Evolutionary conservation across 2,888 invertebrate species (phyloP).

Genomic region (Lacanobia wlatinum): DNA sequence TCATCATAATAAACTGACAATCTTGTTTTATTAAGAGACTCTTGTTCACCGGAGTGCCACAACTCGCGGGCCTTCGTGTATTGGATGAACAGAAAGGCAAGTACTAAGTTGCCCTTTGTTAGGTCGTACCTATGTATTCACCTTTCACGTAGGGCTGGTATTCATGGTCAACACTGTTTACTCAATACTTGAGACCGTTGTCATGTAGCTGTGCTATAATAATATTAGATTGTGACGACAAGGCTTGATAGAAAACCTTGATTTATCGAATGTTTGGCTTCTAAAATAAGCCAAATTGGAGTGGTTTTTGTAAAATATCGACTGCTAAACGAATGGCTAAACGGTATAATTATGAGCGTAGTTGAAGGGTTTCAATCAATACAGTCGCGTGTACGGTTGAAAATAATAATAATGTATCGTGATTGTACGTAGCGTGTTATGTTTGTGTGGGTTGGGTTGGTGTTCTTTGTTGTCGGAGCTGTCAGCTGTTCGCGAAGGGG

Average conservation of each 20-base stretch:
- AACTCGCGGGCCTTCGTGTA: constrained; percentile 83
- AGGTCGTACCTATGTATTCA: constrained; percentile 72
- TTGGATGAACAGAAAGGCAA: constrained; percentile 90
- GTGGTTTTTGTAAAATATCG: constrained; percentile 31
- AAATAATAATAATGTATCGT: constrained; percentile 64
- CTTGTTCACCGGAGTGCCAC: constrained; percentile 81
- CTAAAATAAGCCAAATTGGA: constrained; percentile 27
- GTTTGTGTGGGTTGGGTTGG: constrained; percentile 71
- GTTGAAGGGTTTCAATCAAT: constrained; percentile 53
- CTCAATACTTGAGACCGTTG: constrained; percentile 66
- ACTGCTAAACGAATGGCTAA: no score
- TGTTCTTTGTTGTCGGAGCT: constrained; percentile 86
- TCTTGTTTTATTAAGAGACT: constrained; percentile 73
- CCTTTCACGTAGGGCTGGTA: constrained; percentile 70
- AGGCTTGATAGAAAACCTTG: constrained; percentile 11
- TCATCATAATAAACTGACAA: constrained; percentile 73
- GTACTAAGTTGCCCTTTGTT: constrained; percentile 81
- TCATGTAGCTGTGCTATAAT: constrained; percentile 47
- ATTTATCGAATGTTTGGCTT: constrained; percentile 26
- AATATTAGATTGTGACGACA: constrained; percentile 51
- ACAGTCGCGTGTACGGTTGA: constrained; percentile 58
- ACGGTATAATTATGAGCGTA: constrained; percentile 15
- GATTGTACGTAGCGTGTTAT: constrained; percentile 67
- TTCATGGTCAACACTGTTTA: constrained; percentile 81
- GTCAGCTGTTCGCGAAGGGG: constrained; percentile 85